Percentiles rank a stretch among this genome's conserved stretches.
Evolutionary conservation across 2,797 vertebrate genomes (phyloP).

Genomic region (Threskiornis aethiopicus): DNA sequence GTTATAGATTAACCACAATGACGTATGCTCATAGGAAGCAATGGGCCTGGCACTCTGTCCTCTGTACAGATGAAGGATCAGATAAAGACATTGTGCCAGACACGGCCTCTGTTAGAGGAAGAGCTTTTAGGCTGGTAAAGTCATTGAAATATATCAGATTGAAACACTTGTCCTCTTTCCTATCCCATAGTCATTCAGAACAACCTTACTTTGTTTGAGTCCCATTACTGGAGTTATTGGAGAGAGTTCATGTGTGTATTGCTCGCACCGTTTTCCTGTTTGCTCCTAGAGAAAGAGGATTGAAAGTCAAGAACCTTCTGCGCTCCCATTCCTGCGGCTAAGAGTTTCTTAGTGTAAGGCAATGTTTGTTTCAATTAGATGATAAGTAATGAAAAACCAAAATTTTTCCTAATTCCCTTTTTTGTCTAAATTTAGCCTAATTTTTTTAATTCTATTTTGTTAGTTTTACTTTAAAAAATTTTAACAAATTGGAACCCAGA

Average conservation of each 20-base stretch:
- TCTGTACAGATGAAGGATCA: constrained; percentile 29
- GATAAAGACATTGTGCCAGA: constrained; percentile 39
- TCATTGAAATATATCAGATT: constrained; percentile 27
- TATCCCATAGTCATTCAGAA: background rate
- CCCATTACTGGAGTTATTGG: background rate
- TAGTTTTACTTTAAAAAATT: background rate
- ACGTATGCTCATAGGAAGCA: constrained; percentile 29
- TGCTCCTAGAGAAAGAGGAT: background rate
- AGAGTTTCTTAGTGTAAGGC: background rate
- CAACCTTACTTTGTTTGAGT: background rate
- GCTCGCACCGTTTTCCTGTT: background rate
- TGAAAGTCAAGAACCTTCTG: background rate
- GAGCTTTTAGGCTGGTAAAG: constrained; percentile 20
- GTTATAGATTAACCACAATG: background rate
- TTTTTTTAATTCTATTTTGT: background rate
- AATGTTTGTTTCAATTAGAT: background rate
- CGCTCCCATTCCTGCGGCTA: background rate
- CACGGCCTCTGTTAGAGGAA: background rate
- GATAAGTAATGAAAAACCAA: background rate
- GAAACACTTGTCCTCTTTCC: constrained; percentile 20
- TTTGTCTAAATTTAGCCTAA: background rate
- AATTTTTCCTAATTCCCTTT: background rate
- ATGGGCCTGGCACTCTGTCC: constrained; percentile 47
- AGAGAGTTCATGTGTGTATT: background rate
- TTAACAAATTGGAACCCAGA: background rate